These are phyloP conservation scores for Acronicta aceris DNA, from an alignment of 2,888 invertebrate genomes.

Conservation along the genomic window DNA sequence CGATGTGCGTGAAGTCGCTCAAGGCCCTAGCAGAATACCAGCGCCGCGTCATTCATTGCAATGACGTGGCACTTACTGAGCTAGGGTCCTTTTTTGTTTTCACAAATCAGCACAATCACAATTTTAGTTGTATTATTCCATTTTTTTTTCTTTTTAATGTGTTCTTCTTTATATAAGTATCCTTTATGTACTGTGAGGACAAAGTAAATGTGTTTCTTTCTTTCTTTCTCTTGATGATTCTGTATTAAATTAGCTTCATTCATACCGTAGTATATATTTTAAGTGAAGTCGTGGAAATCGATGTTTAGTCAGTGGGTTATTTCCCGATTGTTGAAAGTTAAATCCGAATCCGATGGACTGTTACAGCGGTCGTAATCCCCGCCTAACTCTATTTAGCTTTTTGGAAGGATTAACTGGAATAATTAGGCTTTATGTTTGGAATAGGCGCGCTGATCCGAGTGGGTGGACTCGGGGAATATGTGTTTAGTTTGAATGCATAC, in stretches of 20 bases:
- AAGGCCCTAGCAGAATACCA: no score
- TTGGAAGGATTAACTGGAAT: constrained; percentile 2
- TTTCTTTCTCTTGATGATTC: not conserved
- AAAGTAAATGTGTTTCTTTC: no score
- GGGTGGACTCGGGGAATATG: not conserved
- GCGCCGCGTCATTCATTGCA: no score
- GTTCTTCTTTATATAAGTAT: no score
- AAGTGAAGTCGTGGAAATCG: not conserved
- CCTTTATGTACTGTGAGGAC: no score
- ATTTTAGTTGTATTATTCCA: no score
- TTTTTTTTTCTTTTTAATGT: no score
- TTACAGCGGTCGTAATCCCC: not conserved
- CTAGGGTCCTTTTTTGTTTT: no score
- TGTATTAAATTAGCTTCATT: not conserved
- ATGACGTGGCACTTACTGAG: no score
- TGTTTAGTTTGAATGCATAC: not conserved
- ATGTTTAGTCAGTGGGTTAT: not conserved
- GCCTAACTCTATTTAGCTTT: not conserved
- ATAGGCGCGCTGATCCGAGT: not conserved
- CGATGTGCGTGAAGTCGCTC: no score
- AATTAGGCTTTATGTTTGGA: constrained; percentile 1
- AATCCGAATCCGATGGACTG: not conserved
- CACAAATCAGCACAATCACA: no score
- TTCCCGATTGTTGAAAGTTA: not conserved
- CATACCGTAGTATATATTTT: not conserved